Evolutionary conservation across 2,797 vertebrate species (phyloP).

Genomic region (Mionectes olivaceus): DNA sequence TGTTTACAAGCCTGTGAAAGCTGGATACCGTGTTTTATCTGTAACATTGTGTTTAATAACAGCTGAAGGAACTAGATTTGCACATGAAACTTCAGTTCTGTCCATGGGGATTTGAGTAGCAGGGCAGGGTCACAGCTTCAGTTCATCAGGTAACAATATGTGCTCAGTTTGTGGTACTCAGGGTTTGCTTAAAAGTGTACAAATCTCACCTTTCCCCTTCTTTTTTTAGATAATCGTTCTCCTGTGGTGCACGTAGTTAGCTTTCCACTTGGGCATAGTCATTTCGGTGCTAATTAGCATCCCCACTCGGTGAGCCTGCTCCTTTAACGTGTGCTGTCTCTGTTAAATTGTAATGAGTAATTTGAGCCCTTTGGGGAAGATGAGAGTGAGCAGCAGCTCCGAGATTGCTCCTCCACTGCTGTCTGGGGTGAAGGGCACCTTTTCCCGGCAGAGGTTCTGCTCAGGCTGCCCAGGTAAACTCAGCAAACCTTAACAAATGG

Average conservation of each 20-base stretch:
- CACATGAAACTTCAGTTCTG: rapidly evolving
- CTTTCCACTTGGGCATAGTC: rapidly evolving
- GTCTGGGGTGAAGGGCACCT: background rate
- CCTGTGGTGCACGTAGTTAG: background rate
- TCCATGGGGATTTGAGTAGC: background rate
- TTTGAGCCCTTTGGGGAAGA: slow-evolving; percentile 11
- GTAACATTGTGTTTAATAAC: background rate
- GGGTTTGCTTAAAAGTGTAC: rapidly evolving
- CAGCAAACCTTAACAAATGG: background rate
- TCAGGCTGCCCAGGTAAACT: background rate
- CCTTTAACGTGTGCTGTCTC: background rate
- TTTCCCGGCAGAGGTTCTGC: background rate
- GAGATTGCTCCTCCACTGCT: background rate
- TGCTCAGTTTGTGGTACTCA: rapidly evolving
- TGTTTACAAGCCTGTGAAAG: background rate
- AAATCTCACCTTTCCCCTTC: rapidly evolving
- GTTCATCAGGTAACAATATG: background rate
- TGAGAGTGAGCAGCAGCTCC: background rate
- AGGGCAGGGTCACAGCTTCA: background rate
- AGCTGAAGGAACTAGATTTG: background rate
- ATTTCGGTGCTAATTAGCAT: background rate
- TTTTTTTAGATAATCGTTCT: background rate
- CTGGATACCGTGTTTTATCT: background rate
- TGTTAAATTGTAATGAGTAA: slow-evolving; percentile 24
- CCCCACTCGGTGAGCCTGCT: background rate